These are phyloP conservation scores for Megaceryle alcyon DNA, from an alignment of 2,797 vertebrate genomes.

Conservation along the genomic window DNA sequence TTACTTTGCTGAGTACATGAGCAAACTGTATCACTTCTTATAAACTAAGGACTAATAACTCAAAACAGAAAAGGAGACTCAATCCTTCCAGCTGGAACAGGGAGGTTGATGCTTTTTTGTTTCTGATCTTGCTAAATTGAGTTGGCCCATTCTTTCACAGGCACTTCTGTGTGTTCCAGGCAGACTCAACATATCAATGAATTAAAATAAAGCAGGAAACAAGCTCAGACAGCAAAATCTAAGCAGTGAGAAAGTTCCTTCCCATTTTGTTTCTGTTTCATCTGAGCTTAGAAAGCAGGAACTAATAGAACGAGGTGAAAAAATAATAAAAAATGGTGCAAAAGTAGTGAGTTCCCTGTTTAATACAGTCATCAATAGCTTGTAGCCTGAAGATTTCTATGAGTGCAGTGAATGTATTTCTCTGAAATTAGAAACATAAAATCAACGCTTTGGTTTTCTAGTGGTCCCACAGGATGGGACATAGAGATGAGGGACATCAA, in stretches of 20 bases:
- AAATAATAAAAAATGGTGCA: background rate
- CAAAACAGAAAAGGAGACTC: background rate
- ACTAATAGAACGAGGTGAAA: background rate
- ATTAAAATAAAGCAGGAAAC: background rate
- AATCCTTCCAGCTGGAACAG: background rate
- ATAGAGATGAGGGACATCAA: constrained; percentile 46
- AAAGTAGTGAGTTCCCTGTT: background rate
- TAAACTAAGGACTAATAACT: background rate
- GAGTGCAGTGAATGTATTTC: background rate
- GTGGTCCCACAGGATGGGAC: background rate
- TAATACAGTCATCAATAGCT: background rate
- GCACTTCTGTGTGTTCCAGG: background rate
- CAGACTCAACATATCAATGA: background rate
- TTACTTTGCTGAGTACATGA: background rate
- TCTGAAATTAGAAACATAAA: constrained; percentile 33
- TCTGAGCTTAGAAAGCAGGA: background rate
- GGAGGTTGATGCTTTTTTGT: background rate
- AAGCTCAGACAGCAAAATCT: background rate
- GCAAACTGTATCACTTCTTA: background rate
- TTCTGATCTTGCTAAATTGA: background rate
- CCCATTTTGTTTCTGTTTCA: background rate
- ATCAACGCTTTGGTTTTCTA: background rate
- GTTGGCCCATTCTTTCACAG: background rate
- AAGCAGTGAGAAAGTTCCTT: background rate
- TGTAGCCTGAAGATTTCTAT: background rate